Evolutionary conservation across 2,113 vertebrate genomes (phyloP).

Genomic region (Muscicapa adusta): DNA sequence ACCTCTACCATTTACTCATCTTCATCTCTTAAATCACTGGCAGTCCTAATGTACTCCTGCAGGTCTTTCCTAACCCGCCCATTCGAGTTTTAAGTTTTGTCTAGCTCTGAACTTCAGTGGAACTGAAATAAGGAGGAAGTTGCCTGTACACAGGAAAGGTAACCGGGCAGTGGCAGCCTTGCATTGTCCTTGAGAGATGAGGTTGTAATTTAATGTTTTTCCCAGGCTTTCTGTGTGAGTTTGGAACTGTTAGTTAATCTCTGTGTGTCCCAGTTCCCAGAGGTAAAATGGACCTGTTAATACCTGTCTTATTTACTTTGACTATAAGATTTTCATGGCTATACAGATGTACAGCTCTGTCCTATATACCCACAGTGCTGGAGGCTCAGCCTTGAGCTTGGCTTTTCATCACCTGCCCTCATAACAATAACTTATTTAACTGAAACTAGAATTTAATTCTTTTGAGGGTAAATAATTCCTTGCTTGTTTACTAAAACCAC

Average conservation of each 20-base stretch:
- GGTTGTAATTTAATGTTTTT: background rate
- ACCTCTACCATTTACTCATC: background rate
- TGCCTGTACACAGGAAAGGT: background rate
- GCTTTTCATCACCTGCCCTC: background rate
- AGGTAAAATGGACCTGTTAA: background rate
- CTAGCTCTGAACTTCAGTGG: background rate
- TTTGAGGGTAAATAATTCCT: background rate
- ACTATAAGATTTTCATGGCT: background rate
- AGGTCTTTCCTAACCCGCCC: background rate
- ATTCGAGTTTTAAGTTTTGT: background rate
- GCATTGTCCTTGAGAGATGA: background rate
- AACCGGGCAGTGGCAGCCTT: background rate
- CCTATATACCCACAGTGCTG: background rate
- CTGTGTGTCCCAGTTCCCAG: background rate
- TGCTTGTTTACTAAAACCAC: background rate
- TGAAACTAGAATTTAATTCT: background rate
- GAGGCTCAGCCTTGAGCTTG: background rate
- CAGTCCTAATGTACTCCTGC: background rate
- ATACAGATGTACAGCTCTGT: background rate
- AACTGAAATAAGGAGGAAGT: background rate
- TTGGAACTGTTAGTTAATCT: background rate
- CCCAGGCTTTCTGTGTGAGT: background rate
- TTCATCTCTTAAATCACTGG: background rate
- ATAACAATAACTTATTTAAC: background rate
- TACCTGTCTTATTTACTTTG: background rate